phyloP scores from a whole-genome alignment of 2,797 vertebrate genomes.

The Antrozous pallidus region DNA sequence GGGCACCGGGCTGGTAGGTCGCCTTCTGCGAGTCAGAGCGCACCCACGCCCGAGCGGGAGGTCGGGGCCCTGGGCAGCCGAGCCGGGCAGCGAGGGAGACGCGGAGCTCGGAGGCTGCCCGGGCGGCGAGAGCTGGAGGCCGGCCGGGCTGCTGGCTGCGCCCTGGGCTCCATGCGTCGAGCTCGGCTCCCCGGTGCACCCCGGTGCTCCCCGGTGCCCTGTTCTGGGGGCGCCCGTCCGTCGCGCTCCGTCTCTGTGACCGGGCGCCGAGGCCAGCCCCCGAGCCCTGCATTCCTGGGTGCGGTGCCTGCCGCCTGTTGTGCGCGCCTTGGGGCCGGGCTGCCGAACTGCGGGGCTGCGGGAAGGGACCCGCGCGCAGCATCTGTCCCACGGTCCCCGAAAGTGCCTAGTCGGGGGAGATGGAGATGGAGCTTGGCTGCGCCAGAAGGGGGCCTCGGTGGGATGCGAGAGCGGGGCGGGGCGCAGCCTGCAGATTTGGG shows the following conservation, averaged over 20 bases:
- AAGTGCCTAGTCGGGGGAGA: background rate
- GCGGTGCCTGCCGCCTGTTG: slow-evolving; percentile 23
- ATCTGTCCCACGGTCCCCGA: background rate
- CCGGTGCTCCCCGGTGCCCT: background rate
- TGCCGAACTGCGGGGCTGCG: background rate
- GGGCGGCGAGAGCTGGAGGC: slow-evolving; percentile 42
- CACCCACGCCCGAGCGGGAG: slow-evolving; percentile 34
- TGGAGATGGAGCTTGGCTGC: background rate
- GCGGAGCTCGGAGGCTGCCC: background rate
- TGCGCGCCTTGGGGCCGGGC: background rate
- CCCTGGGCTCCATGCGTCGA: background rate
- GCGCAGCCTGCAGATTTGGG: slow-evolving; percentile 48
- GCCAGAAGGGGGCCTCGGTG: slow-evolving; percentile 1
- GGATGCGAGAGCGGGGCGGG: background rate
- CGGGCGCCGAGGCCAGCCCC: background rate
- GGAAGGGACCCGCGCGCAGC: background rate
- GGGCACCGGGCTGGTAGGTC: background rate
- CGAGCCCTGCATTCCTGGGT: background rate
- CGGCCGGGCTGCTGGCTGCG: background rate
- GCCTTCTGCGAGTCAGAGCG: slow-evolving; percentile 2
- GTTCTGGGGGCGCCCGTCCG: background rate
- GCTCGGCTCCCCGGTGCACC: background rate
- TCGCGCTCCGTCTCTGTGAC: background rate
- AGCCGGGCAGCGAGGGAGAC: background rate
- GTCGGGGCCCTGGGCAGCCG: slow-evolving; percentile 42